Percentiles rank a stretch among this genome's conserved stretches.
phyloP scores from a whole-genome alignment of 2,888 invertebrate species.

The Agelastica alni region DNA sequence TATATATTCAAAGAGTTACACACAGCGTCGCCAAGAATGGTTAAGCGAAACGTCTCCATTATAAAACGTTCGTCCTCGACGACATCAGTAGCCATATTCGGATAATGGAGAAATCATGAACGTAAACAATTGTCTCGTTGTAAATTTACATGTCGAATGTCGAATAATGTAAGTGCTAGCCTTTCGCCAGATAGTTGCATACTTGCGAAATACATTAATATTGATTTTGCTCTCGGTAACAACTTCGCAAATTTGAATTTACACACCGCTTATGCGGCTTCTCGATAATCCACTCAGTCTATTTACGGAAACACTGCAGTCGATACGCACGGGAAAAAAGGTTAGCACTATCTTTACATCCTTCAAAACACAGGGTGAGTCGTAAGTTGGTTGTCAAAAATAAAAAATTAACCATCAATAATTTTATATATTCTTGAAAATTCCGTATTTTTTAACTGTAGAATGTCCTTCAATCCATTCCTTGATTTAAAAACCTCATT shows the following conservation, averaged over 20 bases:
- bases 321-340: too few species aligned
- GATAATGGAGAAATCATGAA: slow-evolving; percentile 18
- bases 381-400: too few species aligned
- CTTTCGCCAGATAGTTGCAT: not conserved
- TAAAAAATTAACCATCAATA: too few species aligned
- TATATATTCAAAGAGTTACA: too few species aligned
- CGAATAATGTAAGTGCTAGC: not conserved
- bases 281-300: not conserved
- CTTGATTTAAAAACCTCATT: too few species aligned
- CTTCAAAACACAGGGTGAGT: too few species aligned
- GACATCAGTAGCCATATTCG: slow-evolving; percentile 11
- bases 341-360: too few species aligned
- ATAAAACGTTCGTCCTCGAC: slow-evolving; percentile 2
- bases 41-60: slow-evolving; percentile 21
- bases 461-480: too few species aligned
- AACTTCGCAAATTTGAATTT: not conserved
- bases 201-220: slow-evolving; percentile 6
- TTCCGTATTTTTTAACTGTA: too few species aligned
- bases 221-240: not conserved
- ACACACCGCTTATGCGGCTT: not conserved
- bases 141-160: slow-evolving; percentile 6
- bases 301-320: too few species aligned
- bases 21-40: not conserved
- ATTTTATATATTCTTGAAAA: too few species aligned
- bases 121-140: slow-evolving; percentile 8